These are phyloP conservation scores for Vireo griseus DNA, from an alignment of 2,797 vertebrate genomes.

Conservation along the genomic window DNA sequence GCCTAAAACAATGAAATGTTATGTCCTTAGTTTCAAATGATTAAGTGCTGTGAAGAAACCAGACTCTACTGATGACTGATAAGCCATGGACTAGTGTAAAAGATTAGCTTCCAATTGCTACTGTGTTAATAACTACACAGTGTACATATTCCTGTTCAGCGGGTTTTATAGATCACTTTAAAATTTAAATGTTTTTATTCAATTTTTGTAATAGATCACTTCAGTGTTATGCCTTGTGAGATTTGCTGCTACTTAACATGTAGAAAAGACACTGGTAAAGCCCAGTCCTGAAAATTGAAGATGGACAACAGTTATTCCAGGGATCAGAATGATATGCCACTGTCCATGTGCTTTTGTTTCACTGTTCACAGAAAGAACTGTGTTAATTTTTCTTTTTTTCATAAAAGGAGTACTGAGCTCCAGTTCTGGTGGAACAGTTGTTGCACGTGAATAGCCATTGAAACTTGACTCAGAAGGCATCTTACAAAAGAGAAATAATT, in stretches of 20 bases:
- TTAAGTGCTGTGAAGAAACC: not conserved
- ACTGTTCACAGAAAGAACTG: not conserved
- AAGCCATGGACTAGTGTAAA: not conserved
- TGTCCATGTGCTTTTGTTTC: not conserved
- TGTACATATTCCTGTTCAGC: constrained; percentile 65
- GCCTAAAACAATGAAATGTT: not conserved
- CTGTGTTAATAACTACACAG: constrained; percentile 35
- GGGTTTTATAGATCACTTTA: constrained; percentile 26
- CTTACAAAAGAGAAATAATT: not conserved
- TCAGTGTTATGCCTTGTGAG: not conserved
- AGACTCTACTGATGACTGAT: not conserved
- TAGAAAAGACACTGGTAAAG: not conserved
- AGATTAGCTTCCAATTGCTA: not conserved
- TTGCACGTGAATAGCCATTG: not conserved
- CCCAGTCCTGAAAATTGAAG: not conserved
- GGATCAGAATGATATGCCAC: not conserved
- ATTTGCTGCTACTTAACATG: not conserved
- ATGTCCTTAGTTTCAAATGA: not conserved
- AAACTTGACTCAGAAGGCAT: not conserved
- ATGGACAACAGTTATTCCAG: not conserved
- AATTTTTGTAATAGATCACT: not conserved
- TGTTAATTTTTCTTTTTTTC: not conserved
- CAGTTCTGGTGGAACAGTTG: not conserved
- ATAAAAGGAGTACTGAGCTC: not conserved
- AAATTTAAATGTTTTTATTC: constrained; percentile 27